These are phyloP conservation scores for Paramormyrops kingsleyae DNA, from an alignment of 2,113 vertebrate species.

Conservation along the genomic window DNA sequence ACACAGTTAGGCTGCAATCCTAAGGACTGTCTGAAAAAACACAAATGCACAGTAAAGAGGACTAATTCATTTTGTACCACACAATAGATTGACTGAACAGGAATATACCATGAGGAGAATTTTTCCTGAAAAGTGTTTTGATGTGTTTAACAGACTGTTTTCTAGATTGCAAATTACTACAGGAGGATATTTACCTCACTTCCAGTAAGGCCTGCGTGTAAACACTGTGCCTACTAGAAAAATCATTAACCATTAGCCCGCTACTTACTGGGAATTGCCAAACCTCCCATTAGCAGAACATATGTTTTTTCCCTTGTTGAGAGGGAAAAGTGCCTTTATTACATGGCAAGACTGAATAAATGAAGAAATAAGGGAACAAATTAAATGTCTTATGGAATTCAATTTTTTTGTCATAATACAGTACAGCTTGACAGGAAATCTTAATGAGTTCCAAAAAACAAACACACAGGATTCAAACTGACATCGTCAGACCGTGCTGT, in stretches of 20 bases:
- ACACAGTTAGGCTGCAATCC: too few species aligned
- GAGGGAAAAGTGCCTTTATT: not conserved
- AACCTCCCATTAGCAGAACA: not conserved
- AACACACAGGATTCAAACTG: not conserved
- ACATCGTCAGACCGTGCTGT: not conserved
- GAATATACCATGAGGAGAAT: not conserved
- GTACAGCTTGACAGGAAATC: not conserved
- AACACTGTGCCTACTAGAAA: not conserved
- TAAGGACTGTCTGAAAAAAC: not conserved
- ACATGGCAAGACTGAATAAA: not conserved
- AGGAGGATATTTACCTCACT: not conserved
- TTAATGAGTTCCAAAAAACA: not conserved
- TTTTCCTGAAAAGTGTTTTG: not conserved
- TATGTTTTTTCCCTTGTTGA: not conserved
- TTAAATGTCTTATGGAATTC: not conserved
- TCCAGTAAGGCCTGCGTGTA: not conserved
- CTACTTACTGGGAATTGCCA: not conserved
- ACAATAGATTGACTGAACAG: not conserved
- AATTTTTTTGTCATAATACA: not conserved
- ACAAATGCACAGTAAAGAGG: not conserved
- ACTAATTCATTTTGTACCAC: not conserved
- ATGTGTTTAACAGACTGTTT: not conserved
- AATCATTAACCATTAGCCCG: constrained; percentile 10
- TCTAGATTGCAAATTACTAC: not conserved
- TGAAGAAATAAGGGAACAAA: not conserved